Evolutionary conservation across 2,888 invertebrate species (phyloP).

Genomic region (Metallyticus violacea): DNA sequence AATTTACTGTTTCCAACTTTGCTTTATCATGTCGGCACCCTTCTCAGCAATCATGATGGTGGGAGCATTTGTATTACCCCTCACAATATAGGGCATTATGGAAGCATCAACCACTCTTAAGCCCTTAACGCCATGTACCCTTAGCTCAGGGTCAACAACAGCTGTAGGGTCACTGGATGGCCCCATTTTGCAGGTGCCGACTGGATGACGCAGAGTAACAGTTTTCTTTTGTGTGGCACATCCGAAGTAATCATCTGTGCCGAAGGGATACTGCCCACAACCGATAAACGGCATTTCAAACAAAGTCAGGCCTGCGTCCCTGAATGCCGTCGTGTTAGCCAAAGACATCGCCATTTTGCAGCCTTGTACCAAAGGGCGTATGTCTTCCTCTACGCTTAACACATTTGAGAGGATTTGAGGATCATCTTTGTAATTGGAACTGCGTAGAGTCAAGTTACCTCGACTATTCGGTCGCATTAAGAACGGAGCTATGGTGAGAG

Average conservation of each 20-base stretch:
- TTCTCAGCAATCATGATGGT: slow-evolving; percentile 89
- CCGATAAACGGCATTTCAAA: not conserved
- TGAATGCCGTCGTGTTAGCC: not conserved
- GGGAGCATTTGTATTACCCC: slow-evolving; percentile 83
- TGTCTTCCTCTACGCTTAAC: not conserved
- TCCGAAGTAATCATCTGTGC: not conserved
- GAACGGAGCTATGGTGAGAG: not conserved
- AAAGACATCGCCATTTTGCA: not conserved
- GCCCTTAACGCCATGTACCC: slow-evolving; percentile 71
- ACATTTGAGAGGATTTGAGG: not conserved
- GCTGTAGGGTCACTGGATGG: not conserved
- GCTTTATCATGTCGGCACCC: slow-evolving; percentile 82
- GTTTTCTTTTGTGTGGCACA: not conserved
- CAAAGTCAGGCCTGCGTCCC: not conserved
- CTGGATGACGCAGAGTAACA: not conserved
- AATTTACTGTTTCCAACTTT: slow-evolving; percentile 58
- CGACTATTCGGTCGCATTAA: not conserved
- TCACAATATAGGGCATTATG: slow-evolving; percentile 81
- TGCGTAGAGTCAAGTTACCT: not conserved
- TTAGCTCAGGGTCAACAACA: not conserved
- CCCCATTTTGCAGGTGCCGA: not conserved
- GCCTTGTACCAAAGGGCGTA: not conserved
- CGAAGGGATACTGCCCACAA: not conserved
- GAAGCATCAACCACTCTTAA: slow-evolving; percentile 81
- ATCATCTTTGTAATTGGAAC: not conserved